Conservation (phyloP, 2,888 invertebrate genomes). For the Toxonevra muliebris region DNA sequence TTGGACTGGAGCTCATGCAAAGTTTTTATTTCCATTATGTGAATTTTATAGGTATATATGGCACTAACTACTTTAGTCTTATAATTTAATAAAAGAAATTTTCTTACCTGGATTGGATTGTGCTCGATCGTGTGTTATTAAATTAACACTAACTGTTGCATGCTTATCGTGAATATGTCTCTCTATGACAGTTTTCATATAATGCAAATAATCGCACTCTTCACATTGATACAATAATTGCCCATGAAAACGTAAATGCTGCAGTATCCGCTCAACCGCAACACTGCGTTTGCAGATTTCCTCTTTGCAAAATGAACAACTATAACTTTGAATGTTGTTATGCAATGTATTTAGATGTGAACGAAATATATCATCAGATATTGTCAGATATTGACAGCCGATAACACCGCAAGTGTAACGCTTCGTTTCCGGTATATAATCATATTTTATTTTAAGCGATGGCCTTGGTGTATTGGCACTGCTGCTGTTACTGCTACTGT, state of each 20-base stretch:
- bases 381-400: conserved; percentile 76
- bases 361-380: conserved; percentile 76
- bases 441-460: conserved; percentile 34
- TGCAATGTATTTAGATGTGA: conserved; percentile 79
- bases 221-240: conserved; percentile 77
- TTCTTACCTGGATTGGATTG: conserved; percentile 31
- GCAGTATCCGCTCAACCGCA: conserved; percentile 70
- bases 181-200: conserved; percentile 72
- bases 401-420: conserved; percentile 78
- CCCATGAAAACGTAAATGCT: conserved; percentile 82
- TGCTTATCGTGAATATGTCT: conserved; percentile 68
- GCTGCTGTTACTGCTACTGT: neutral
- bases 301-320: conserved; percentile 78
- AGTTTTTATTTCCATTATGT: neutral
- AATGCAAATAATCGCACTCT: conserved; percentile 74
- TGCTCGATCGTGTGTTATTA: conserved; percentile 46
- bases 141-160: conserved; percentile 37
- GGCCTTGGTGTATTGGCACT: conserved; percentile 31
- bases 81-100: too few species aligned
- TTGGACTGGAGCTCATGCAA: neutral
- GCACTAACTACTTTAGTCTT: too few species aligned
- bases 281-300: conserved; percentile 66
- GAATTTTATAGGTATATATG: too few species aligned
- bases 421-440: conserved; percentile 67
- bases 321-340: conserved; percentile 69